These are phyloP conservation scores for Laterallus jamaicensis DNA, from an alignment of 2,113 vertebrate species.

Conservation along the genomic window DNA sequence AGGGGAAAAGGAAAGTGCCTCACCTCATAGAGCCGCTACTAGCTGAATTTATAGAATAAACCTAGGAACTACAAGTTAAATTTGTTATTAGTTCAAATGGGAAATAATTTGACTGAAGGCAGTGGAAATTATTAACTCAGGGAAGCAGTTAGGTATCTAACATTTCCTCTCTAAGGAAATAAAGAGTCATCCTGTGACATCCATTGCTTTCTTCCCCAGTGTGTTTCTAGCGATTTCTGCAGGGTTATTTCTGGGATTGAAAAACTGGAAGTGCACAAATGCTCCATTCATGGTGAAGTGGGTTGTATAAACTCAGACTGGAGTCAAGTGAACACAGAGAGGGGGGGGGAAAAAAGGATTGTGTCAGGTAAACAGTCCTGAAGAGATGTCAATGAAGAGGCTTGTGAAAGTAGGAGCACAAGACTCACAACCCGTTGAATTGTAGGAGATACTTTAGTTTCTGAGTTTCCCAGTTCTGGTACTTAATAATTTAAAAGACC, in stretches of 20 bases:
- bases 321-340: neutral
- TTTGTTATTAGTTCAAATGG: neutral
- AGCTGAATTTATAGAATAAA: neutral
- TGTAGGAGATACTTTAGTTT: neutral
- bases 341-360: neutral
- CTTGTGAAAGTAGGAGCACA: neutral
- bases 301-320: neutral
- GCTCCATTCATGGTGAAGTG: slow-evolving; percentile 5
- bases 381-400: neutral
- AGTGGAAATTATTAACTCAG: neutral
- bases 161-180: neutral
- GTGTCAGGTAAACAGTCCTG: slow-evolving; percentile 2
- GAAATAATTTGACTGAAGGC: neutral
- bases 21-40: neutral
- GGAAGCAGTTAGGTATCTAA: neutral
- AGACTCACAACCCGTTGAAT: neutral
- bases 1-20: neutral
- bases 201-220: neutral
- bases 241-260: neutral
- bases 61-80: neutral
- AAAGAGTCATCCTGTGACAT: neutral
- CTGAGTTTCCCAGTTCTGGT: neutral
- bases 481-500: neutral
- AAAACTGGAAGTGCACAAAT: slow-evolving; percentile 8
- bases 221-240: neutral